Conservation (phyloP, 2,113 vertebrate species). For the Platanista minor region DNA sequence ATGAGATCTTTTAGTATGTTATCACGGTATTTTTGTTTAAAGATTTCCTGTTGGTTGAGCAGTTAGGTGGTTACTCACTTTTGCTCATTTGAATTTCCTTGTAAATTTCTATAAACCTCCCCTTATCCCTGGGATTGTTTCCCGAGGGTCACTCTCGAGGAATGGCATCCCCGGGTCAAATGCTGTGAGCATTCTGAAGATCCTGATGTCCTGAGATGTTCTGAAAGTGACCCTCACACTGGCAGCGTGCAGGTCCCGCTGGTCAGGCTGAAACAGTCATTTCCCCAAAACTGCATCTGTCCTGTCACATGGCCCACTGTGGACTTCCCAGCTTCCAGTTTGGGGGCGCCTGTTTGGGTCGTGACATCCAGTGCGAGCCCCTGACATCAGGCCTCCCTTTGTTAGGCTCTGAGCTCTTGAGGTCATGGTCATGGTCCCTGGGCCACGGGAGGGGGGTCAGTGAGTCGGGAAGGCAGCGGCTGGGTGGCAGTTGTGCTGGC, state of each 20-base stretch:
- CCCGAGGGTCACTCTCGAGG: neutral
- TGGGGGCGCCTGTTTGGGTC: neutral
- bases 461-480: neutral
- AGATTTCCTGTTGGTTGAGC: neutral
- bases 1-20: neutral
- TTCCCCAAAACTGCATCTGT: neutral
- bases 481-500: fast-evolving
- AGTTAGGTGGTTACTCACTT: neutral
- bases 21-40: neutral
- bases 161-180: neutral
- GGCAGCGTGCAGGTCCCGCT: fast-evolving
- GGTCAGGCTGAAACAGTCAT: neutral
- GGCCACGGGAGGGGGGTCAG: neutral
- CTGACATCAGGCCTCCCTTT: neutral
- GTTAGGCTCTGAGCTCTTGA: neutral
- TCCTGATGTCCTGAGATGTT: neutral
- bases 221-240: neutral
- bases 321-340: neutral
- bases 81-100: neutral
- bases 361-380: neutral
- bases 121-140: neutral
- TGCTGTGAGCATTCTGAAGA: neutral
- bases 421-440: neutral
- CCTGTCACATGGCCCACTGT: neutral
- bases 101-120: neutral